Evolutionary conservation across 2,888 invertebrate genomes (phyloP), one percentile per base, ranked within the genome.

Genomic region (Antheraea assamensis): DNA sequence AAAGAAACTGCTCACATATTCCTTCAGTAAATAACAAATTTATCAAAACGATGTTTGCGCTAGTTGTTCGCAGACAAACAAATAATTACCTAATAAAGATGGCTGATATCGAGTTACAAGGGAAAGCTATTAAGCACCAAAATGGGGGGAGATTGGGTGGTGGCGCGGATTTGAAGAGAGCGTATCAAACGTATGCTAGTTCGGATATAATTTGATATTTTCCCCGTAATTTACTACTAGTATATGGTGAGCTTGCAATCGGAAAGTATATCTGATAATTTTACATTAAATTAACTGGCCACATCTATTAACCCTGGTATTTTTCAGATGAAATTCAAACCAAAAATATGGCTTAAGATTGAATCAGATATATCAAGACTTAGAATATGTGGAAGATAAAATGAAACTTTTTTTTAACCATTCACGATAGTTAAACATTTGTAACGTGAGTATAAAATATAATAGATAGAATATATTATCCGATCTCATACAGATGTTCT

Each of bases 31-130:
- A 81, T 52, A 71, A 71, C 49, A 49, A 71, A 71, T 71, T 27
- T 71, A 47, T 70, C 61, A 52, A 27, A 64, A 71, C 70, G 19
- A 72, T 68, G 49, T 73, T 70, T 71, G 71, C 71, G 73, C 49
- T 61, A 70, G 70, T 5, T 52, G 35, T 52, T 24, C 17, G 49
- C 10, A 55, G 42, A 71, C 71, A 71, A 61, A 21, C 71, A 82
- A 83, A 85, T 84, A 83, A 85, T 85, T 84, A 83, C 81, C 80
- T 77, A 81, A 83, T 84, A 86, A 83, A 84, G 82, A 86, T 86
- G 79, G 81, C 77, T 80, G 84, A 84, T 84, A 84, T 80, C 81
- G 81, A 74, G 72, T 75, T 81, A 83, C 85, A 85, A 76, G 79
- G 80, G 80, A 85, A 85, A 79, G 85, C 85, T 82, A 84, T 85